Conservation (phyloP, 2,797 vertebrate species). For the Bryconaethiops microstoma region DNA sequence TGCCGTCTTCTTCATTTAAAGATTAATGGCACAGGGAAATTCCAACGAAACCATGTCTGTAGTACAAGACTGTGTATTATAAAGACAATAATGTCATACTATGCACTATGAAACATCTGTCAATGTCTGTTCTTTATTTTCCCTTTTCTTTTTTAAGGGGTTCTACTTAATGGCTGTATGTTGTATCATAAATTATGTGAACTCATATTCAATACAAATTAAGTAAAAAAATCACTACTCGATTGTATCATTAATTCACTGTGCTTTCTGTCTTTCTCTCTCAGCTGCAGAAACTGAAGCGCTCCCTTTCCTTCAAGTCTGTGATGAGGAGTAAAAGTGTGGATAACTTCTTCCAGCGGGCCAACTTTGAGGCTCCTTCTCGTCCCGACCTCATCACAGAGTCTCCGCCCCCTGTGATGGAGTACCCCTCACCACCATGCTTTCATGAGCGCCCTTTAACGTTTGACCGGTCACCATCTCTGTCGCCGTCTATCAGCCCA, state of each 20-base stretch:
- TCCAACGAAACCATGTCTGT: no score
- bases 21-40: no score
- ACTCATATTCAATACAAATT: no score
- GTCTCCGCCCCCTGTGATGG: slow-evolving; percentile 57
- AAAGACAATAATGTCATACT: no score
- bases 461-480: slow-evolving; percentile 71
- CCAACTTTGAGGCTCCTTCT: slow-evolving; percentile 76
- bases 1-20: no score
- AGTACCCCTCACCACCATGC: slow-evolving; percentile 66
- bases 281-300: slow-evolving; percentile 87
- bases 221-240: neutral
- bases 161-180: no score
- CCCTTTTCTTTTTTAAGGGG: no score
- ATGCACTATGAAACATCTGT: no score
- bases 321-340: slow-evolving; percentile 91
- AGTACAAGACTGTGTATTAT: no score
- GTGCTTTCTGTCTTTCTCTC: slow-evolving; percentile 26
- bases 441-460: slow-evolving; percentile 63
- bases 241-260: neutral
- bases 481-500: slow-evolving; percentile 74
- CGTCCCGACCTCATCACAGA: slow-evolving; percentile 77
- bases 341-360: slow-evolving; percentile 89
- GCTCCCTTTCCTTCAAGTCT: slow-evolving; percentile 88
- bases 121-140: no score
- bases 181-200: no score